A percentile compares a stretch with the other conserved stretches of the same genome.
Conservation (phyloP, 2,888 invertebrate genomes). For the Spodoptera littoralis region DNA sequence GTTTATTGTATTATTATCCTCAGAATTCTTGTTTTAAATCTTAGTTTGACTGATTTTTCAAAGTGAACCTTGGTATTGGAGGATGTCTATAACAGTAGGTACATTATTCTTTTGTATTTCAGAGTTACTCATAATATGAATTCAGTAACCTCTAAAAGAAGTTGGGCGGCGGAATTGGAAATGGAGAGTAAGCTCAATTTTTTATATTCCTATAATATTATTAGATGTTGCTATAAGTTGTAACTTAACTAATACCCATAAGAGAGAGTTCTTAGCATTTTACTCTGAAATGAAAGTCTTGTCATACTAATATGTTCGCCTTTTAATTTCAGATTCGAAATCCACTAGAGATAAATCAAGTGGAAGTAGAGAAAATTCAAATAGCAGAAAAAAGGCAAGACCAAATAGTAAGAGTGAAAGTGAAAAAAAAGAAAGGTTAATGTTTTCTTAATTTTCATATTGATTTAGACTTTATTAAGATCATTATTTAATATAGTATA, state of each 20-base stretch:
- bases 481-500: no score
- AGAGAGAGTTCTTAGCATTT: no score
- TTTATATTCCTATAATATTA: no score
- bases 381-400: slow-evolving; percentile 74
- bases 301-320: background rate
- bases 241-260: no score
- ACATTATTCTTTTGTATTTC: slow-evolving; percentile 12
- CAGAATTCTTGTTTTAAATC: no score
- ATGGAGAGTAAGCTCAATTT: slow-evolving; percentile 56
- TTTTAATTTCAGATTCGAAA: slow-evolving; percentile 56
- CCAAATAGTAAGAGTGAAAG: slow-evolving; percentile 67
- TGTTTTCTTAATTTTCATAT: background rate
- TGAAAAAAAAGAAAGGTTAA: slow-evolving; percentile 58
- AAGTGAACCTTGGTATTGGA: no score
- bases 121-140: slow-evolving; percentile 59
- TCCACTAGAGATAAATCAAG: slow-evolving; percentile 65
- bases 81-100: no score
- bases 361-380: slow-evolving; percentile 73
- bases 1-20: no score
- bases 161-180: slow-evolving; percentile 61
- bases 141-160: slow-evolving; percentile 58
- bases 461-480: no score
- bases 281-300: slow-evolving; percentile 18
- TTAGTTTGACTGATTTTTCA: no score
- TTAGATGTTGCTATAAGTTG: no score